Evolutionary conservation across 2,797 vertebrate genomes (phyloP).

Genomic region (Micromesistius poutassou): DNA sequence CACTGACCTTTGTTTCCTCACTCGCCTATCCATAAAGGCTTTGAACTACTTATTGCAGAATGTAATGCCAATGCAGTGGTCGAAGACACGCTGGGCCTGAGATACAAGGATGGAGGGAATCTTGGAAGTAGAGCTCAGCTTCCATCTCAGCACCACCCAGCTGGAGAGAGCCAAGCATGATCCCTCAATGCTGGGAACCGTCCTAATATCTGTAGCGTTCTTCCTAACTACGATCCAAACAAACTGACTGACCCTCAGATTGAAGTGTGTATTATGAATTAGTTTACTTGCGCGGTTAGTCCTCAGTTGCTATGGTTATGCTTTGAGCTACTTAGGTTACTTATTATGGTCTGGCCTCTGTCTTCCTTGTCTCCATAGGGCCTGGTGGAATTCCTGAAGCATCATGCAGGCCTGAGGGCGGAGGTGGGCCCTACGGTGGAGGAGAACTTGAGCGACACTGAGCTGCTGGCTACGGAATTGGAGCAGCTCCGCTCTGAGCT

Average conservation of each 20-base stretch:
- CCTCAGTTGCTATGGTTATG: background rate
- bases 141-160: background rate
- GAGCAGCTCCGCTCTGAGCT: conserved; percentile 66
- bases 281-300: background rate
- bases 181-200: background rate
- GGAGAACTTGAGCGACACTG: conserved; percentile 47
- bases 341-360: background rate
- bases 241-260: background rate
- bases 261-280: background rate
- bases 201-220: background rate
- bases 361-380: conserved; percentile 45
- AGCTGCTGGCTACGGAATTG: conserved; percentile 52
- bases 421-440: conserved; percentile 44
- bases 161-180: background rate
- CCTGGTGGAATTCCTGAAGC: conserved; percentile 57
- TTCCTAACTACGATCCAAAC: background rate
- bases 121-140: background rate
- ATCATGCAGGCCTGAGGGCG: conserved; percentile 38
- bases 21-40: background rate
- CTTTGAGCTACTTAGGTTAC: background rate
- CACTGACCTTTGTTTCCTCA: background rate
- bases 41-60: background rate
- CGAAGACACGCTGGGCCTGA: background rate
- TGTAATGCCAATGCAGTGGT: background rate
- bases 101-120: background rate